Base-by-base conservation (phyloP, 2,888 invertebrate species). In the Macroteleia sp. region DNA sequence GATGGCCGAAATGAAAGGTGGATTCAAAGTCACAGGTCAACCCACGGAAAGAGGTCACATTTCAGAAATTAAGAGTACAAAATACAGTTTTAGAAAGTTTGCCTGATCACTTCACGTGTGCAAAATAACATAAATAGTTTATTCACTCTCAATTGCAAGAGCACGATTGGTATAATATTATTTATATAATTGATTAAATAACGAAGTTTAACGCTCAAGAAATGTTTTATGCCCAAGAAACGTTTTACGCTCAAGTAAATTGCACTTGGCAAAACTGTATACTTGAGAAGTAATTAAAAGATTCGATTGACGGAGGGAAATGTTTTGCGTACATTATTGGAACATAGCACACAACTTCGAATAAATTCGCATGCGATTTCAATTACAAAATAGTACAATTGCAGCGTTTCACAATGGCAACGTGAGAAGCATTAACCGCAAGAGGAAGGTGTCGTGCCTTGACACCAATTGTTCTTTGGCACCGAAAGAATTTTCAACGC, bases 31-130 rank as follows among this genome's bases (percentile, higher is more conserved):
- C 52, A 34, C 57, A 19, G 74, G 66, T 74, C 61, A 59, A 42
- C 46, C 30, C 32, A 25, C 30, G 10, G 32, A 74, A 74, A 54
- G 59, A 10, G 73, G 74, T 74, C 57, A 54, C 14, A 39, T 32
- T 54, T 25, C 36, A 32, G 36, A 32, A 50, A 50, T 57, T 44
- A 66, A 59, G 44, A 25, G 41, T 59, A 25, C 48, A 39, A 66
- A 46, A 54, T 61, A 52, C 59, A 59, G 66, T 59, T 74, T 59
- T 74, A 66, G 74, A 74, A 74, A 74, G 74, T 66, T n/a, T 14
- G 17, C n/a, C 16, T 1, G 28, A 17, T 30, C 48, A 17, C 32
- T 57, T 52, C n/a, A 39, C 42, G 8, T n/a, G 25, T 4, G 32
- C 36, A 5, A 42, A 59, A 52, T 34, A 25, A 16, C 39, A n/a